A percentile compares a stretch with the other conserved stretches of the same genome.
Conservation (phyloP, 64 coral and sea anemone genomes). For the Actinia equina region DNA sequence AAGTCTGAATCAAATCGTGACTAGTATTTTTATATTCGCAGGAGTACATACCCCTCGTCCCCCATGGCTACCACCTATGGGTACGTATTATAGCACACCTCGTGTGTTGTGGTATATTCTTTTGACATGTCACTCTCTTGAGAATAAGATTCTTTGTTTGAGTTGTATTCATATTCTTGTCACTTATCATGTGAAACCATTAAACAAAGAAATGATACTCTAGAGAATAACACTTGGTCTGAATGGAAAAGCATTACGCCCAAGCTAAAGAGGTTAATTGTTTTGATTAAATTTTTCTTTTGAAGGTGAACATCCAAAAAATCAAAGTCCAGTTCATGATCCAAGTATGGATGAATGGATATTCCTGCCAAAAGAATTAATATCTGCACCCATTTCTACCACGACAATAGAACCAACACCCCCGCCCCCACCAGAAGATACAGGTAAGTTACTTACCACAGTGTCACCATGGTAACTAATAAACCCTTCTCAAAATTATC, state of each 20-base stretch:
- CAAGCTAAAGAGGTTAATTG: no score
- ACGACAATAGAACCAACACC: not conserved
- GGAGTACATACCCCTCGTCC: not conserved
- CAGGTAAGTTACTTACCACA: not conserved
- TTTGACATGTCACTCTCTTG: no score
- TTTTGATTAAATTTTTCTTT: not conserved
- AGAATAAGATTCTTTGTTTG: no score
- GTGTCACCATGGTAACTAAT: not conserved
- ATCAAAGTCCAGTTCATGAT: conserved; percentile 1
- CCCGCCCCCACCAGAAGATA: not conserved
- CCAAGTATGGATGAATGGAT: conserved; percentile 15
- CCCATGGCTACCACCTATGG: not conserved
- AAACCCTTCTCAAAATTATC: no score
- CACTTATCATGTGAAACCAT: no score
- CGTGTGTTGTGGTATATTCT: not conserved
- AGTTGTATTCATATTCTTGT: no score
- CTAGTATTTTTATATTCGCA: not conserved
- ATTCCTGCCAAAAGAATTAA: not conserved
- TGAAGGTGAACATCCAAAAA: not conserved
- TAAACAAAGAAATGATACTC: no score
- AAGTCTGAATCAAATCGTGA: no score
- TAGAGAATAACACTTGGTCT: not conserved
- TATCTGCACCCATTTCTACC: not conserved
- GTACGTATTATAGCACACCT: not conserved
- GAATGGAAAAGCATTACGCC: not conserved